Conservation (phyloP, 2,888 invertebrate genomes). For the Drosophila acutilabella region DNA sequence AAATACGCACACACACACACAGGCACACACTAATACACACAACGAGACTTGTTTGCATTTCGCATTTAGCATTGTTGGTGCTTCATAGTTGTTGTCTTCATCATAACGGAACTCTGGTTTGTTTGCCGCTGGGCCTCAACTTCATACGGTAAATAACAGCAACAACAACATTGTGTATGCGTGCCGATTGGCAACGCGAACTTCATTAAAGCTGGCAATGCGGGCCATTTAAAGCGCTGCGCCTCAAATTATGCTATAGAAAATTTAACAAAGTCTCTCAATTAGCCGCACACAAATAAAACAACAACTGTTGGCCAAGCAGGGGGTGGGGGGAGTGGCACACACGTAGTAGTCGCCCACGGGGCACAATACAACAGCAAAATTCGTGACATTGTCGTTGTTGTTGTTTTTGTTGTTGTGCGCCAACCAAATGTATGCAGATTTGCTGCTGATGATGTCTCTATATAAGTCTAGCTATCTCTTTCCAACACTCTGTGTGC, state of each 20-base stretch:
- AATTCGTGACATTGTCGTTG: slow-evolving; percentile 19
- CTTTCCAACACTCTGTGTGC: not conserved
- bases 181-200: slow-evolving; percentile 29
- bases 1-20: not conserved
- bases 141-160: slow-evolving; percentile 28
- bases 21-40: not conserved
- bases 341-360: slow-evolving; percentile 30
- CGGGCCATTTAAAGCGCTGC: slow-evolving; percentile 19
- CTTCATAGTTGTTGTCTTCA: slow-evolving; percentile 22
- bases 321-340: not conserved
- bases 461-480: slow-evolving; percentile 26
- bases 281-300: slow-evolving; percentile 58
- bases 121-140: slow-evolving; percentile 51
- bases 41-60: slow-evolving; percentile 38
- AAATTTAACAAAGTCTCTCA: slow-evolving; percentile 63
- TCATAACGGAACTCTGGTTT: slow-evolving; percentile 49
- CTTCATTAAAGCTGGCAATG: slow-evolving; percentile 4
- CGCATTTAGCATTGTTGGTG: slow-evolving; percentile 64
- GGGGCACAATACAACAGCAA: slow-evolving; percentile 39
- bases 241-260: slow-evolving; percentile 24
- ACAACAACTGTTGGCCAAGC: slow-evolving; percentile 34
- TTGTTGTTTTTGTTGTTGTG: slow-evolving; percentile 20
- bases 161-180: slow-evolving; percentile 20
- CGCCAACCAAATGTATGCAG: slow-evolving; percentile 48
- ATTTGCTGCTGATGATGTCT: slow-evolving; percentile 49